Base-by-base conservation (phyloP, 64 coral and sea anemone genomes). In the Astreopora myriophthalma region DNA sequence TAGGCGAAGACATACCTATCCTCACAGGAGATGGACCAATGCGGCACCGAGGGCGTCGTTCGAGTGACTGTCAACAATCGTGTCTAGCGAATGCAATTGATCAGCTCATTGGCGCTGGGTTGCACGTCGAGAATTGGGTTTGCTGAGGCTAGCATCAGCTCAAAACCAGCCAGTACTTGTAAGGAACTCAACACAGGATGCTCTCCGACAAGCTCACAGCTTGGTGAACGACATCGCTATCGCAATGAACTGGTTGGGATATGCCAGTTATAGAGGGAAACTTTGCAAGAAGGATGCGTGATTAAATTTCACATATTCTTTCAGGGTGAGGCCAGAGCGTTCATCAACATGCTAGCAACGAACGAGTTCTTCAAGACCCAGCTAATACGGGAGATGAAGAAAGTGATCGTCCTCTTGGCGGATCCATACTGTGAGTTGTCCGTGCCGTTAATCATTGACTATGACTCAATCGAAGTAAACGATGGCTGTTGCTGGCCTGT, bases 171-270 rank as follows among this genome's bases (percentile, higher is more conserved):
- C n/a, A n/a, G n/a, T n/a, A n/a, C n/a, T n/a, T n/a, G n/a, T n/a
- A n/a, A n/a, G n/a, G n/a, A n/a, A n/a, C n/a, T n/a, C n/a, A n/a
- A n/a, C n/a, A n/a, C n/a, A n/a, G n/a, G n/a, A 31, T 26, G 6
- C 24, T 86, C 0, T 86, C 64, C 0, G 84, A 86, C 23, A 70
- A 86, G 29, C 63, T 86, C 1, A 86, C 84, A 65, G 70, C 19
- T 40, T 86, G 10, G 37, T 86, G 3, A 85, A 85, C 8, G 81
- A 85, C 62, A 85, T 85, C 61, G 76, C n/a, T 22, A 80, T 80
- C 30, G 48, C 79, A 2, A 83, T 83, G 79, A 83, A 83, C 5
- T 22, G 19, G 4, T 5, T 83, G 6, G 51, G n/a, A 4, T 83
- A 83, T 35, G 49, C 25, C 6, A 6, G 61, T 3, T 48, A 71